Percentiles rank a stretch among this genome's conserved stretches.
Conservation (phyloP, 2,113 vertebrate species). For the Cyphomyrus plagiostoma region DNA sequence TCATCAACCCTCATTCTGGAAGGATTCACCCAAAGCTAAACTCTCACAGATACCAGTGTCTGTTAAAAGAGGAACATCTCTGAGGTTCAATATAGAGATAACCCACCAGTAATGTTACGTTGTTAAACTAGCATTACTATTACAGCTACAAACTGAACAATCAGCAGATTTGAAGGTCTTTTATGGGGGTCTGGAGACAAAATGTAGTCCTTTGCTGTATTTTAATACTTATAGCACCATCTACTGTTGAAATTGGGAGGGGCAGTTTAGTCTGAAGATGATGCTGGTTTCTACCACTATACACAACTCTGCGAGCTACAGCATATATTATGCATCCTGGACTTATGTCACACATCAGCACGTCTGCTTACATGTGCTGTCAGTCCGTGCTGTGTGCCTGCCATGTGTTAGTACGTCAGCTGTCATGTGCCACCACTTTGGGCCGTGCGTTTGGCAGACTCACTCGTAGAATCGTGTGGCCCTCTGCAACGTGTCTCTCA, state of each 20-base stretch:
- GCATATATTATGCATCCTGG: not conserved
- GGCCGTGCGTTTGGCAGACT: conserved; percentile 32
- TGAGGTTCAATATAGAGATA: not conserved
- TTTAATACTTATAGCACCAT: conserved; percentile 6
- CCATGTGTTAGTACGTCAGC: not conserved
- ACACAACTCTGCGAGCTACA: not conserved
- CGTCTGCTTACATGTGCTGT: not conserved
- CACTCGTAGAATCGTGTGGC: conserved; percentile 91
- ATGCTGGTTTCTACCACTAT: too few relatives aligned
- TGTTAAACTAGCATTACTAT: not conserved
- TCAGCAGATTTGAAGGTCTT: not conserved
- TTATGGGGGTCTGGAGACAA: not conserved
- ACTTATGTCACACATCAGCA: not conserved
- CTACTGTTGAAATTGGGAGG: not conserved
- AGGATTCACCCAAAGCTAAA: not conserved
- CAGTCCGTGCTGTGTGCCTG: not conserved
- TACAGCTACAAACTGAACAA: not conserved
- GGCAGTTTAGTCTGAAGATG: not conserved
- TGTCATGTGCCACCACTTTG: not conserved
- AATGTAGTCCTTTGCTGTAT: not conserved
- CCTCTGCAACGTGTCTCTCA: conserved; percentile 75
- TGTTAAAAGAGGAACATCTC: not conserved
- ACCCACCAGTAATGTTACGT: not conserved
- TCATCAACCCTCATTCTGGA: not conserved
- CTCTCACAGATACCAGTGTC: not conserved